These are phyloP conservation scores for Triplophysa siluroides DNA, from an alignment of 2,113 vertebrate genomes.

Conservation along the genomic window DNA sequence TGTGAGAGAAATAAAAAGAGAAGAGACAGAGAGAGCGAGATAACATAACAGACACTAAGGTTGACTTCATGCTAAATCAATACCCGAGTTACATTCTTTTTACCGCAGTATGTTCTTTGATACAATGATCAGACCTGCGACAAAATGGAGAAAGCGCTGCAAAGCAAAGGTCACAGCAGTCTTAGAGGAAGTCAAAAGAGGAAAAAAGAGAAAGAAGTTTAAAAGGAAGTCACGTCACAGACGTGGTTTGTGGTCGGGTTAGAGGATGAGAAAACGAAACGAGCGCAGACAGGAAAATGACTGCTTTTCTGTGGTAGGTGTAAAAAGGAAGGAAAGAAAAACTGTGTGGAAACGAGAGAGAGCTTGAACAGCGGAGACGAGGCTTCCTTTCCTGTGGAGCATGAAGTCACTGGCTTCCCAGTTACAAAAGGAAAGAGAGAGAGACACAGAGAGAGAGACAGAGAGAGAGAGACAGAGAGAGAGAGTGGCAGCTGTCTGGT, in stretches of 20 bases:
- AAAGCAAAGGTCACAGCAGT: conserved; percentile 24
- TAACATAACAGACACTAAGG: background rate
- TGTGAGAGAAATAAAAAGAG: too few relatives aligned
- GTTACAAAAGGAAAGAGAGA: conserved; percentile 58
- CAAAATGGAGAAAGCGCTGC: conserved; percentile 30
- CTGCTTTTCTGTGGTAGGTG: conserved; percentile 17
- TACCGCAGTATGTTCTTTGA: too few relatives aligned
- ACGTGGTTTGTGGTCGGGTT: conserved; percentile 8
- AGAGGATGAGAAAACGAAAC: conserved; percentile 31
- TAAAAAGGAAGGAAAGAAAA: conserved; percentile 54
- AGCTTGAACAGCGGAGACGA: conserved; percentile 58
- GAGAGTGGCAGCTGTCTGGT: conserved; percentile 68
- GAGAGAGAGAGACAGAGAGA: conserved; percentile 10
- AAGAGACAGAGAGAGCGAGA: background rate
- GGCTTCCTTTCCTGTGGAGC: conserved; percentile 59
- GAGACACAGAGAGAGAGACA: conserved; percentile 51
- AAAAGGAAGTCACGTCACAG: conserved; percentile 47
- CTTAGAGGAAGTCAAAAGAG: conserved; percentile 1
- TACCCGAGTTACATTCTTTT: too few relatives aligned
- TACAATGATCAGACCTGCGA: conserved; percentile 19
- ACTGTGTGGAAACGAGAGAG: conserved; percentile 49
- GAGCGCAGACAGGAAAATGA: conserved; percentile 49
- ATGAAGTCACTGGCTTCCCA: conserved; percentile 75
- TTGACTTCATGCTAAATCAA: too few relatives aligned
- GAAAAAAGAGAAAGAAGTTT: conserved; percentile 27